Conservation (phyloP, 1,140 invertebrate species). For the Helicoverpa armigera region DNA sequence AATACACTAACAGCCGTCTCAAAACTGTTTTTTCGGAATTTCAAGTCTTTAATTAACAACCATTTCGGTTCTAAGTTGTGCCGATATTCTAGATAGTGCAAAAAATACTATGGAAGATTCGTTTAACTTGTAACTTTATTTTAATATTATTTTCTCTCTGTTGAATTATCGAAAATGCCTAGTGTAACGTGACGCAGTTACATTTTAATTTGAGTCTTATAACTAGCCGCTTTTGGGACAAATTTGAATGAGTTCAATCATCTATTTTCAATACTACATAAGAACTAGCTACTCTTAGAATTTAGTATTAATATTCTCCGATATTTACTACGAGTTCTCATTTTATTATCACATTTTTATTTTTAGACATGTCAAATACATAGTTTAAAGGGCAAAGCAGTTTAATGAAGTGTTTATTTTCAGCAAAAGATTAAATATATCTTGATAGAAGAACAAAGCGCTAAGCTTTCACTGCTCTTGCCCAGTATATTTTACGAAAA, state of each 20-base stretch:
- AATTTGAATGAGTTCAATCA: conserved; percentile 9
- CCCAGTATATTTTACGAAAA: too few species aligned
- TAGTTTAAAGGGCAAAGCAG: background rate
- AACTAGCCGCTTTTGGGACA: background rate
- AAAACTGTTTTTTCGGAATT: conserved; percentile 13
- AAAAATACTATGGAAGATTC: conserved; percentile 39
- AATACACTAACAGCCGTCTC: background rate
- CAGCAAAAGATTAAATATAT: too few species aligned
- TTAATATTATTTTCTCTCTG: conserved; percentile 26
- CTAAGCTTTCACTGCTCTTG: too few species aligned
- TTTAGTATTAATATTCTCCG: conserved; percentile 14
- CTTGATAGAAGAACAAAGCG: too few species aligned
- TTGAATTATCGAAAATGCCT: conserved; percentile 5
- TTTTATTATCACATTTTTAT: conserved; percentile 38
- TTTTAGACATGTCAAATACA: conserved; percentile 13
- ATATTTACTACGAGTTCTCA: conserved; percentile 8
- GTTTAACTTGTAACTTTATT: background rate
- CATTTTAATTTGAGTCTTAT: background rate
- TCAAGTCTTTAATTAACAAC: conserved; percentile 30
- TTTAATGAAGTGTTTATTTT: background rate
- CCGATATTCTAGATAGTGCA: conserved; percentile 29
- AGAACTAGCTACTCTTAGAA: conserved; percentile 13
- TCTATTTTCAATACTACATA: conserved; percentile 13
- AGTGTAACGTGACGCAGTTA: background rate
- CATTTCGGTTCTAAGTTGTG: conserved; percentile 23